phyloP scores from a whole-genome alignment of 2,113 vertebrate genomes.

The Bagarius yarrelli region DNA sequence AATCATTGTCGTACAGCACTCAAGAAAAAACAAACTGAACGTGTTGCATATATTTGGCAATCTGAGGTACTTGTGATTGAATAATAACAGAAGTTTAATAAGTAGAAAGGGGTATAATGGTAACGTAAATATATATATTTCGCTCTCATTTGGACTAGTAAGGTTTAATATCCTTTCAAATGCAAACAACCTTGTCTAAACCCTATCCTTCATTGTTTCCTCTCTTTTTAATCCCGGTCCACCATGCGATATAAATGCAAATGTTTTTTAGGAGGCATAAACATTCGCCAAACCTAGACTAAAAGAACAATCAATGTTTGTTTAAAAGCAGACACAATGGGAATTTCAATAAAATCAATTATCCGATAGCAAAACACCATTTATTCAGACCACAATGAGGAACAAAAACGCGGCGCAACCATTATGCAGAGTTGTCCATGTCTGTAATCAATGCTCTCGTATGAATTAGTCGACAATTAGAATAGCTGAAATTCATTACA shows the following conservation, averaged over 20 bases:
- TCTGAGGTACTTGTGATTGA: too few species aligned
- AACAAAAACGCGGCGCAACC: conserved; percentile 1
- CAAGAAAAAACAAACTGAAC: too few species aligned
- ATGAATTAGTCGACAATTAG: conserved; percentile 40
- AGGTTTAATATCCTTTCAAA: neutral
- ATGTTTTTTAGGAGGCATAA: neutral
- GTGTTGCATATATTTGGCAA: too few species aligned
- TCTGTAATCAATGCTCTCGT: neutral
- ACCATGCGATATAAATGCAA: neutral
- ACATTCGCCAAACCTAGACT: neutral
- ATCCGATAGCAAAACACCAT: neutral
- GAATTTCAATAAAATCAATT: conserved; percentile 24
- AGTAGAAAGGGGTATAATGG: too few species aligned
- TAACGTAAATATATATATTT: neutral
- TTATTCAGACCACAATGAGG: conserved; percentile 2
- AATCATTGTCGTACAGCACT: too few species aligned
- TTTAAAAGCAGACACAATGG: conserved; percentile 16
- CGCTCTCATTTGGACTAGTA: neutral
- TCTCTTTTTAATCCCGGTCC: neutral
- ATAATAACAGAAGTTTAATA: too few species aligned
- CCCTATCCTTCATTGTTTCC: conserved; percentile 2
- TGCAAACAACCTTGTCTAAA: neutral
- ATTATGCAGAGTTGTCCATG: neutral
- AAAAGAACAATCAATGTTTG: neutral
- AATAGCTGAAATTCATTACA: conserved; percentile 20